phyloP scores from a whole-genome alignment of 1,140 invertebrate species.

The Andrena cerasifolii region DNA sequence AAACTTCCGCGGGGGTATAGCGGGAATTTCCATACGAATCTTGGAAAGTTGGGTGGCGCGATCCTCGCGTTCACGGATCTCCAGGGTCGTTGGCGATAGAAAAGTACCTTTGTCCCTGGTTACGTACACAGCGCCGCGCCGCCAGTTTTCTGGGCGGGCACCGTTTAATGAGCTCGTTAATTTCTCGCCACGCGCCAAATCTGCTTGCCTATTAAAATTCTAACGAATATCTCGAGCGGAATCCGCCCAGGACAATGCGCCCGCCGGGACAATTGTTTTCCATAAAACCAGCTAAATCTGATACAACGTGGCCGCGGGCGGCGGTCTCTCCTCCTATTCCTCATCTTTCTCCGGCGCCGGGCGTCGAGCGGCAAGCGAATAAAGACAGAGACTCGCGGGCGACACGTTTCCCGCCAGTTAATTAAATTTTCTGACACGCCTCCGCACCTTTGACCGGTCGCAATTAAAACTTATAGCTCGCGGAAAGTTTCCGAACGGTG shows the following conservation, averaged over 20 bases:
- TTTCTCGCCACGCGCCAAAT: conserved; percentile 31
- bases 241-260: conserved; percentile 23
- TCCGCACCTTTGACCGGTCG: conserved; percentile 40
- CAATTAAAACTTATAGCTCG: conserved; percentile 52
- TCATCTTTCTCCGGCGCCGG: too few relatives aligned
- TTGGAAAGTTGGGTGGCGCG: background rate
- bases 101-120: background rate
- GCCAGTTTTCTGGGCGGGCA: background rate
- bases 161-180: conserved; percentile 50
- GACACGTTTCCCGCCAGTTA: conserved; percentile 39
- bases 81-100: background rate
- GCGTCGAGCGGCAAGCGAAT: background rate
- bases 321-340: background rate
- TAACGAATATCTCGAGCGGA: conserved; percentile 43
- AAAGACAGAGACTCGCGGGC: conserved; percentile 11
- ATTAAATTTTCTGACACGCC: conserved; percentile 50
- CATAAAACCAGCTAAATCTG: conserved; percentile 31
- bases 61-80: background rate
- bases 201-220: conserved; percentile 36
- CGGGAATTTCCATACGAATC: conserved; percentile 1
- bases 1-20: background rate
- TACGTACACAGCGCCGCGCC: too few relatives aligned
- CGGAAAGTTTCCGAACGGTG: conserved; percentile 25
- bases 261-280: conserved; percentile 39
- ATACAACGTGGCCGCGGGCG: conserved; percentile 13